phyloP scores from a whole-genome alignment of 2,888 invertebrate genomes.

The Zygaena filipendulae region DNA sequence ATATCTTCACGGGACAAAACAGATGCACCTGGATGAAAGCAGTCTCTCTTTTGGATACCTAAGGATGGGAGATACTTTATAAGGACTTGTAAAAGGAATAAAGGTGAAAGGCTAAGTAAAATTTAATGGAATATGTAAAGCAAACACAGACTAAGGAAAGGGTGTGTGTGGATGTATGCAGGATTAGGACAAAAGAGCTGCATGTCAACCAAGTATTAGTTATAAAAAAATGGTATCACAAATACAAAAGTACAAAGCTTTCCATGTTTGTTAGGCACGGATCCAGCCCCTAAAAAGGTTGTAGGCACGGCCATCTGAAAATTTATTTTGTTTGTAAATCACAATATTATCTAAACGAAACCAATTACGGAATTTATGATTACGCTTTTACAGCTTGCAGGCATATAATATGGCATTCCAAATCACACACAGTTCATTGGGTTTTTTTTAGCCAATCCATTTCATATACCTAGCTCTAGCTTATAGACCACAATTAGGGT shows the following conservation, averaged over 20 bases:
- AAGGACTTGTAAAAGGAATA: conserved; percentile 22
- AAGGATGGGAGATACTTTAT: conserved; percentile 34
- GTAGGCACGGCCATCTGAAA: too few relatives aligned
- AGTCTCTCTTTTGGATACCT: conserved; percentile 77
- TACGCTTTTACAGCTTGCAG: too few relatives aligned
- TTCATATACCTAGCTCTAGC: too few relatives aligned
- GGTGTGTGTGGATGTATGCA: conserved; percentile 21
- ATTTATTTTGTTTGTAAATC: too few relatives aligned
- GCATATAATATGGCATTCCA: too few relatives aligned
- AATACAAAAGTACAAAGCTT: too few relatives aligned
- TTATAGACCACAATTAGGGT: too few relatives aligned
- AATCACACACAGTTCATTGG: too few relatives aligned
- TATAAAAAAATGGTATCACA: conserved; percentile 22
- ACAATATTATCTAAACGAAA: too few relatives aligned
- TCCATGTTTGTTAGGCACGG: too few relatives aligned
- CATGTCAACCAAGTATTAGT: conserved; percentile 61
- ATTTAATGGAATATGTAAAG: conserved; percentile 18
- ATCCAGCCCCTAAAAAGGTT: too few relatives aligned
- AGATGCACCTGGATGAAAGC: conserved; percentile 92
- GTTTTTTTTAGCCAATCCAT: too few relatives aligned
- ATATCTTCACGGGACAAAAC: conserved; percentile 74
- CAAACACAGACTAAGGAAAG: conserved; percentile 14
- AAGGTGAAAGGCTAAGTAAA: conserved; percentile 15
- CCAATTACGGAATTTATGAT: conserved; percentile 4
- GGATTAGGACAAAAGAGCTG: conserved; percentile 37